Base-by-base conservation (phyloP, 2,113 vertebrate genomes). In the Tachycineta bicolor region DNA sequence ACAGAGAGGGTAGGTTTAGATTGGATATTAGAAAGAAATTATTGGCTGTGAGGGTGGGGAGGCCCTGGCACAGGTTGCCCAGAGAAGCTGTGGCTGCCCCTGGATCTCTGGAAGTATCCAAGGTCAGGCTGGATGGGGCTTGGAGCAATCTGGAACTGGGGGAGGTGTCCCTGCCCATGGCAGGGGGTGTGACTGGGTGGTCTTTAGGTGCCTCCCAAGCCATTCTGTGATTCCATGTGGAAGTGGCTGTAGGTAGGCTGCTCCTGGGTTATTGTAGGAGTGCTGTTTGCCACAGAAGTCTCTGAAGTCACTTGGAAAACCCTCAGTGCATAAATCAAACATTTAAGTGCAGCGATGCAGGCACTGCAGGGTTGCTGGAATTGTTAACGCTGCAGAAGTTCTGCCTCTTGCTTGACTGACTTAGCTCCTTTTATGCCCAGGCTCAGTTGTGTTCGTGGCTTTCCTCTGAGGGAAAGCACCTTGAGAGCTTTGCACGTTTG, bases 81-180 rank as follows among this genome's bases (percentile, higher is more conserved):
- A 37, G 37, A 33, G 44, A 3, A 37, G 59, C 59, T 58, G 67
- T 50, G 76, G 29, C 37, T 73, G 33, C 14, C 21, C 14, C 52
- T 43, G 46, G 16, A 65, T 43, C 31, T 13, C 22, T 89, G 46
- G 19, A 2, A n/a, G 13, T 39, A 46, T 59, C 53, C 33, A 24
- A 18, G 28, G 23, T 39, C 69, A 21, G 46, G 14, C 0, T 52
- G 44, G 31, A 52, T 0, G 0, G 37, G 15, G 22, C 37, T 65
- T 50, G 44, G 28, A 59, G 60, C 52, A 53, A 0, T 3, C 7
- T n/a, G 46, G 44, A 8, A 0, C 0, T 14, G 43, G 20, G 25
- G 21, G 1, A 56, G 5, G 7, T 49, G 41, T 34, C 49, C 29
- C 29, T 71, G 58, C 29, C 17, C 14, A 0, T 21, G 24, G 65